These are phyloP conservation scores for Poecilia velifera DNA, from an alignment of 2,797 vertebrate species.

Conservation along the genomic window DNA sequence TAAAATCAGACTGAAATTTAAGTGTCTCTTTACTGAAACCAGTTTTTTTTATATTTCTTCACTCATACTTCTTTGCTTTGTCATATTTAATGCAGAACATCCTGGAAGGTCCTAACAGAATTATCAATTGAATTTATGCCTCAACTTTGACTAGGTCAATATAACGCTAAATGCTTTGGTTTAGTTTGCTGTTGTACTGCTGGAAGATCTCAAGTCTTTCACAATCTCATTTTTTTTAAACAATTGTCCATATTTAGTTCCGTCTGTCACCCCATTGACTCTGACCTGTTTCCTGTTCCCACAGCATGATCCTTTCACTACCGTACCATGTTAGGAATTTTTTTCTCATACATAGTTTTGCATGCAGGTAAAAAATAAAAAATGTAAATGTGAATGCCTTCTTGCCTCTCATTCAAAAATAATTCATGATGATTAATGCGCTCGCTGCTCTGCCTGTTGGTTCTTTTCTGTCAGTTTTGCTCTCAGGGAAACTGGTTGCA, in stretches of 20 bases:
- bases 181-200: neutral
- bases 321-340: neutral
- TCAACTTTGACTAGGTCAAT: neutral
- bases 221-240: neutral
- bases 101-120: neutral
- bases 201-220: neutral
- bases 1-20: conserved; percentile 8
- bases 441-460: neutral
- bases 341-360: neutral
- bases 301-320: neutral
- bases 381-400: neutral
- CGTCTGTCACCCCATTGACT: neutral
- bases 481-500: neutral
- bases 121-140: neutral
- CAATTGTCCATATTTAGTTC: neutral
- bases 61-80: neutral
- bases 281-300: neutral
- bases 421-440: neutral
- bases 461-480: neutral
- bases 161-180: neutral
- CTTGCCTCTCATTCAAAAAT: neutral
- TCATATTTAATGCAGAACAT: neutral
- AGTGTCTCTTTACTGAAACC: neutral
- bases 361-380: neutral
- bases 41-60: neutral